A percentile compares a stretch with the other conserved stretches of the same genome.
phyloP scores from a whole-genome alignment of 2,113 vertebrate species.

The Platanista minor region DNA sequence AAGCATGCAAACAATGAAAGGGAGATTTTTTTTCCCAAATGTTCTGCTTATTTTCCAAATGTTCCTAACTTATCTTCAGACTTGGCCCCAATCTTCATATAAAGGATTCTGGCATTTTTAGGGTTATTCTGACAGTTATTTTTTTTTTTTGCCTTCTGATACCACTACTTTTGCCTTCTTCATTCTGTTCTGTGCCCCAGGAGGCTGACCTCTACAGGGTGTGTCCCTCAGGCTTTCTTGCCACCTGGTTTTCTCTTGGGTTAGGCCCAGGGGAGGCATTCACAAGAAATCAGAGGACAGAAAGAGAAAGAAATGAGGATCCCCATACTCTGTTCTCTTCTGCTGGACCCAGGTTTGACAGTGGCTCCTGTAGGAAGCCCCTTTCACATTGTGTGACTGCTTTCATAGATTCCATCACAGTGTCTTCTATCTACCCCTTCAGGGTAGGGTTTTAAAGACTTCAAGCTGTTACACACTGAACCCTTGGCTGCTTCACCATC shows the following conservation, averaged over 20 bases:
- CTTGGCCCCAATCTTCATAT: background rate
- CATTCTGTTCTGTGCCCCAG: background rate
- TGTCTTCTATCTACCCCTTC: background rate
- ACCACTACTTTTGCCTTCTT: background rate
- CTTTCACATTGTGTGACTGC: background rate
- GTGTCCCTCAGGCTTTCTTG: background rate
- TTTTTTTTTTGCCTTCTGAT: background rate
- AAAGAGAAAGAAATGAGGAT: background rate
- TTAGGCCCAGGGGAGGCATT: background rate
- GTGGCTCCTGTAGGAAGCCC: too few species aligned
- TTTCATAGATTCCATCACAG: background rate
- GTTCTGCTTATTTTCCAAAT: background rate
- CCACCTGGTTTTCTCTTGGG: background rate
- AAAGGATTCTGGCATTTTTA: background rate
- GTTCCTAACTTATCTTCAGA: background rate
- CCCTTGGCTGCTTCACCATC: background rate
- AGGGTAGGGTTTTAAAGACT: background rate
- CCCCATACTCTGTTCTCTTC: too few species aligned
- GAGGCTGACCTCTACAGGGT: background rate
- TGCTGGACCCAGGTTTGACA: background rate
- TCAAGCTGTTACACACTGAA: background rate
- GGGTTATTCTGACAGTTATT: background rate
- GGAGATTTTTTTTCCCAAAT: background rate
- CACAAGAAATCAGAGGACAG: background rate
- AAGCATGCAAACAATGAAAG: background rate